Percentiles rank a stretch among this genome's conserved stretches.
These are phyloP conservation scores for Clarias macrocephalus DNA, from an alignment of 2,113 vertebrate species.

Conservation along the genomic window DNA sequence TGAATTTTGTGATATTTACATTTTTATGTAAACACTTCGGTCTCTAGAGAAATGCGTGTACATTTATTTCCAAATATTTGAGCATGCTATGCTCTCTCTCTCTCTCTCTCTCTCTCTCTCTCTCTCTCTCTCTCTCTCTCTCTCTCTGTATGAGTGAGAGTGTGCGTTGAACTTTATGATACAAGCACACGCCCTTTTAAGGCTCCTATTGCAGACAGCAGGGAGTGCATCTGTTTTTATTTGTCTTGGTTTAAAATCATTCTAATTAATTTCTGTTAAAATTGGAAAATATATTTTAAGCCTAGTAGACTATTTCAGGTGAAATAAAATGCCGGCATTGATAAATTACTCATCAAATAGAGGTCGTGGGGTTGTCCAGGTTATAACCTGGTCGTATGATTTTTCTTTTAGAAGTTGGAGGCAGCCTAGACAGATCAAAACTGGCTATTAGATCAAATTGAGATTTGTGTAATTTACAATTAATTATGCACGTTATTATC, in stretches of 20 bases:
- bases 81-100: not conserved
- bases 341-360: not conserved
- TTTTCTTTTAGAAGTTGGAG: not conserved
- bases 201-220: conserved; percentile 75
- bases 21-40: not conserved
- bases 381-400: not conserved
- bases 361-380: not conserved
- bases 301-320: not conserved
- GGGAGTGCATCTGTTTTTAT: conserved; percentile 81
- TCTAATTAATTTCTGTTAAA: conserved; percentile 75
- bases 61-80: not conserved
- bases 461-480: not conserved
- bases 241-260: conserved; percentile 81
- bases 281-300: not conserved
- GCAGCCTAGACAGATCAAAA: not conserved
- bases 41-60: not conserved
- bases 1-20: not conserved
- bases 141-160: not conserved
- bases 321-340: not conserved
- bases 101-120: conserved; percentile 25
- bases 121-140: not conserved
- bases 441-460: not conserved
- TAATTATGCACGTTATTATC: not conserved
- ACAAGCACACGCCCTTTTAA: conserved; percentile 64
- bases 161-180: conserved; percentile 52